Conservation (phyloP, 2,113 vertebrate species). For the Erinaceus europaeus region DNA sequence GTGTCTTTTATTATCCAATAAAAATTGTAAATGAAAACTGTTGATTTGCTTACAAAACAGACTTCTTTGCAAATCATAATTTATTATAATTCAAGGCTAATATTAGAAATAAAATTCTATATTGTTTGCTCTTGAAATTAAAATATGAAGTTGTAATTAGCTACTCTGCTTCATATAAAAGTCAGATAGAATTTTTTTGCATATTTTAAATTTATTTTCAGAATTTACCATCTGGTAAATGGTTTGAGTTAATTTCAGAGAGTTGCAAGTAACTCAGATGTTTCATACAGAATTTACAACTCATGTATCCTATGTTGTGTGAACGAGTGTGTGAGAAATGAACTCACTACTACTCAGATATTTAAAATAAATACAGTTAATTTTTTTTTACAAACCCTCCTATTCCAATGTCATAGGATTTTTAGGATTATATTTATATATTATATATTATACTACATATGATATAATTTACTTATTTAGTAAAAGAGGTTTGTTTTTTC, state of each 20-base stretch:
- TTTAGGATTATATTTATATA: background rate
- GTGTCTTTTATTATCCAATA: constrained; percentile 69
- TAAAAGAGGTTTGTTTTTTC: no score
- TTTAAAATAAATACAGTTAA: constrained; percentile 29
- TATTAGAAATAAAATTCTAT: constrained; percentile 73
- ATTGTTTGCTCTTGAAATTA: constrained; percentile 51
- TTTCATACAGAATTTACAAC: constrained; percentile 8
- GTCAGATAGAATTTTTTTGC: constrained; percentile 39
- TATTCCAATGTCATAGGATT: background rate
- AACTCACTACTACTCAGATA: constrained; percentile 1
- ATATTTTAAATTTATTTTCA: constrained; percentile 56
- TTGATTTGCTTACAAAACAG: constrained; percentile 79
- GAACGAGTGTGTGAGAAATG: background rate
- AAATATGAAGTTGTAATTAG: constrained; percentile 41
- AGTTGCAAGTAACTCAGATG: constrained; percentile 28
- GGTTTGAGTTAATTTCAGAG: constrained; percentile 57
- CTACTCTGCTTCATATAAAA: constrained; percentile 31
- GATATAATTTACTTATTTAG: no score
- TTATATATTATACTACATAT: no score
- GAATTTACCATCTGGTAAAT: constrained; percentile 66
- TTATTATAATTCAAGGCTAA: constrained; percentile 75
- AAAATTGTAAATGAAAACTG: constrained; percentile 76
- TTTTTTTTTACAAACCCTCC: background rate
- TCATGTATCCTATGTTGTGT: background rate
- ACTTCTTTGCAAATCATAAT: constrained; percentile 74